These are phyloP conservation scores for Schizaphis graminum DNA, from an alignment of 2,888 invertebrate species.

Conservation along the genomic window DNA sequence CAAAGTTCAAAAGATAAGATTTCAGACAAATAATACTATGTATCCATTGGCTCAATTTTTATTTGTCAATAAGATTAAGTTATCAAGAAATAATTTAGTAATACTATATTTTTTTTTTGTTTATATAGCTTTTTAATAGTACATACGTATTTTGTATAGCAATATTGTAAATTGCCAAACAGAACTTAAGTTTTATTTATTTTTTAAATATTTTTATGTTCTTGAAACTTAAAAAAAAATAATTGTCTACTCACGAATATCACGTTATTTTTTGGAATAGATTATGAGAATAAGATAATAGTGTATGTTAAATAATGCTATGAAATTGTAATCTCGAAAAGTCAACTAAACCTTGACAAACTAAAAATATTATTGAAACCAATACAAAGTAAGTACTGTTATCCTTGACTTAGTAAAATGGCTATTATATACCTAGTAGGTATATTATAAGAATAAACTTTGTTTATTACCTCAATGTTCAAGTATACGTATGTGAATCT, in stretches of 20 bases:
- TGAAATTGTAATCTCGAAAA: not conserved
- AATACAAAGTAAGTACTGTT: not conserved
- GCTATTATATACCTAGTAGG: not conserved
- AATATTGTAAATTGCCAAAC: not conserved
- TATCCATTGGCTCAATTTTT: not conserved
- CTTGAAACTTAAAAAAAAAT: not conserved
- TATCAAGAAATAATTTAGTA: not conserved
- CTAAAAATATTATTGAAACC: not conserved
- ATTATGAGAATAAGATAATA: not conserved
- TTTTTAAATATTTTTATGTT: not conserved
- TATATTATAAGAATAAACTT: not conserved
- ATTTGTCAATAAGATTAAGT: not conserved
- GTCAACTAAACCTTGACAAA: not conserved
- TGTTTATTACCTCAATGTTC: not conserved
- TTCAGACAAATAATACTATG: not conserved
- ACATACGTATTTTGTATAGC: not conserved
- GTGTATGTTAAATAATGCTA: not conserved
- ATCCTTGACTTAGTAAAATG: not conserved
- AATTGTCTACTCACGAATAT: not conserved
- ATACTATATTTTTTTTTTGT: not conserved
- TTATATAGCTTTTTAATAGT: not conserved
- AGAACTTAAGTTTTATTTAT: not conserved
- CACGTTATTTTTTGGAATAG: not conserved
- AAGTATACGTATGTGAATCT: not conserved
- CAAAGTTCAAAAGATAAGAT: too few relatives aligned